Evolutionary conservation across 1,140 invertebrate species (phyloP), one percentile per base, ranked within the genome.

Genomic region (Cyphomyrmex costatus): DNA sequence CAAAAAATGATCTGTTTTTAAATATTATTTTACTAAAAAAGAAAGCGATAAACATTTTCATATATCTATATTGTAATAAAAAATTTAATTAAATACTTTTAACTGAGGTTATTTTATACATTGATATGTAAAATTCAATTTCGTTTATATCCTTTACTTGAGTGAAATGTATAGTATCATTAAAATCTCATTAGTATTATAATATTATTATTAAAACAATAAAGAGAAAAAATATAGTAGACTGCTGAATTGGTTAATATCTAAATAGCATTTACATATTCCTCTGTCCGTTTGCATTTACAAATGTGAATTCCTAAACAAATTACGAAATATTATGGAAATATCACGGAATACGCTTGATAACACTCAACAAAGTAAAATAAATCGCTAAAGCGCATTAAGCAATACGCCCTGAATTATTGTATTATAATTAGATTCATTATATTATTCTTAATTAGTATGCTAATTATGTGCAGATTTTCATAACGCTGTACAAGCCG

Each of bases 371-470:
- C 3, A 8, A 46, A 82, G 24, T 46, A 36, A 58, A 82, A 71
- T 82, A 71, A 73, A 82, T 71, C 19, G 12, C 2, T 12, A 53
- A 33, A 14, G 19, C 19, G 33, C 33, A 80, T 82, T 82, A 71
- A 58, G 12, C 66, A 46, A 56, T 42, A 82, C 16, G n/a, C 33
- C 3, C 30, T 19, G 8, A 82, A 82, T 82, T 73, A 71, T 82
- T 80, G 70, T 82, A 71, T 71, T 60, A 82, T 73, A 82, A 82
- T 82, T 42, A 58, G 0, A 2, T 60, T 82, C 49, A 30, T 21
- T 71, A 30, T 71, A 82, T 73, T 82, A 73, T 71, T 73, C 24
- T 71, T 27, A 82, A 82, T 73, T 82, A 82, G 2, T 61, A 60
- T 82, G 36, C 12, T 73, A 82, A 82, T 80, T 80, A 70, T 16